Percentiles rank a stretch among this genome's conserved stretches.
phyloP scores from a whole-genome alignment of 2,888 invertebrate genomes.

The Sesia bembeciformis region DNA sequence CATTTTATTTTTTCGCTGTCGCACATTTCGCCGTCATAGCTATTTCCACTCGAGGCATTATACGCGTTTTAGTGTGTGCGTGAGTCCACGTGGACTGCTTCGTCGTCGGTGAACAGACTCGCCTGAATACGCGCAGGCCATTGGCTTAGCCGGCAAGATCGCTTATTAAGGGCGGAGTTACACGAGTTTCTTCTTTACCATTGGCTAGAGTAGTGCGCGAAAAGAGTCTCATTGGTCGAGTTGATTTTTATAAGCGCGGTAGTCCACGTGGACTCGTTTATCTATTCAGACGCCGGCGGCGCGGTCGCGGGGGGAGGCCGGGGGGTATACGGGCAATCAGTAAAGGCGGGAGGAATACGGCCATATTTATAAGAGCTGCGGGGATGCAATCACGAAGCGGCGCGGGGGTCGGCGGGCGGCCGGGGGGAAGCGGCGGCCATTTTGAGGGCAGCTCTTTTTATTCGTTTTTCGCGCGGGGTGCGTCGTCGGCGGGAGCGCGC shows the following conservation, averaged over 20 bases:
- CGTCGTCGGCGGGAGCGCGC: slow-evolving; percentile 68
- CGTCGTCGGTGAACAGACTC: slow-evolving; percentile 59
- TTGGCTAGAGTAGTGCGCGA: slow-evolving; percentile 38
- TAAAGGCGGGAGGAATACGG: slow-evolving; percentile 76
- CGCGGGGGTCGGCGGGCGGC: slow-evolving; percentile 61
- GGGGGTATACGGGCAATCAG: slow-evolving; percentile 76
- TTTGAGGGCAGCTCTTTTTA: slow-evolving; percentile 82
- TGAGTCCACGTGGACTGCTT: slow-evolving; percentile 63
- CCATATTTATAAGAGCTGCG: slow-evolving; percentile 76
- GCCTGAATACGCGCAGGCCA: slow-evolving; percentile 31
- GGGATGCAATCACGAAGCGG: slow-evolving; percentile 76
- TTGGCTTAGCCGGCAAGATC: slow-evolving; percentile 55
- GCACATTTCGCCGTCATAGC: slow-evolving; percentile 76
- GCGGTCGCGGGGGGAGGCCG: slow-evolving; percentile 71
- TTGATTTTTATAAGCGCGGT: slow-evolving; percentile 71
- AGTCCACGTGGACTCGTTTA: slow-evolving; percentile 76
- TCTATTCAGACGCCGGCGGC: slow-evolving; percentile 76
- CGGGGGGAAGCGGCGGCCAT: slow-evolving; percentile 78
- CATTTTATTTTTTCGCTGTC: slow-evolving; percentile 76
- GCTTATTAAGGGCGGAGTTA: slow-evolving; percentile 76
- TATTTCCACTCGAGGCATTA: slow-evolving; percentile 75
- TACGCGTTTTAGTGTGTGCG: slow-evolving; percentile 50
- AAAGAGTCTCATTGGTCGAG: slow-evolving; percentile 46
- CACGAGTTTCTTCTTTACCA: slow-evolving; percentile 40
- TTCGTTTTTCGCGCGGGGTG: slow-evolving; percentile 75